Percentiles rank a stretch among this genome's conserved stretches.
Evolutionary conservation across 2,888 invertebrate genomes (phyloP).

Genomic region (Pteria penguin): DNA sequence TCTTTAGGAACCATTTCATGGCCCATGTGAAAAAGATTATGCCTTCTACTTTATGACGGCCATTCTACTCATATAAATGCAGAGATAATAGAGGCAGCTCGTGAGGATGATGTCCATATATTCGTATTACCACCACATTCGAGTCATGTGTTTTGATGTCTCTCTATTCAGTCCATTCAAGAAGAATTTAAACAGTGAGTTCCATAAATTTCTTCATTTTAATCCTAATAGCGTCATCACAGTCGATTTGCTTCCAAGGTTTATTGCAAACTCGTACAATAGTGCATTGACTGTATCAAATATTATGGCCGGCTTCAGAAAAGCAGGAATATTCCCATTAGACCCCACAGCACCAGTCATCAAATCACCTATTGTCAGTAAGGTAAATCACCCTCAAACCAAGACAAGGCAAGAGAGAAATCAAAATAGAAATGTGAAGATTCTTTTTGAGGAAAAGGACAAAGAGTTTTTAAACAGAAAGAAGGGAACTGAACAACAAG

Average conservation of each 20-base stretch:
- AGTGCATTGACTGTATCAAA: too few relatives aligned
- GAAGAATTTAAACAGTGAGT: constrained; percentile 21
- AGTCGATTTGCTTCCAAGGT: too few relatives aligned
- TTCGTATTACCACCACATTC: constrained; percentile 42
- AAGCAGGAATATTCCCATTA: constrained; percentile 40
- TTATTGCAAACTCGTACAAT: too few relatives aligned
- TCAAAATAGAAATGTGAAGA: too few relatives aligned
- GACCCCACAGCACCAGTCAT: constrained; percentile 26
- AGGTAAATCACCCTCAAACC: too few relatives aligned
- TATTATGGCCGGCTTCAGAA: too few relatives aligned
- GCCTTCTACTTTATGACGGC: constrained; percentile 43
- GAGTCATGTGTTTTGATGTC: constrained; percentile 42
- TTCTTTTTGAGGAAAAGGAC: too few relatives aligned
- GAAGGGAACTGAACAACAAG: constrained; percentile 10
- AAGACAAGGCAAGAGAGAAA: too few relatives aligned
- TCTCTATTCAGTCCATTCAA: constrained; percentile 43
- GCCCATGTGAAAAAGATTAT: constrained; percentile 29
- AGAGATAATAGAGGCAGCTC: constrained; percentile 34
- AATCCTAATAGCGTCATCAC: too few relatives aligned
- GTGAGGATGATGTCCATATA: constrained; percentile 23
- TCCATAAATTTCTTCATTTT: too few relatives aligned
- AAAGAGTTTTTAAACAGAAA: too few relatives aligned
- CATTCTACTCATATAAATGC: constrained; percentile 40
- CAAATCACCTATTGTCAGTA: constrained; percentile 9
- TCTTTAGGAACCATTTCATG: constrained; percentile 39